phyloP scores from a whole-genome alignment of 2,888 invertebrate genomes.

The Siphlonurus alternatus region DNA sequence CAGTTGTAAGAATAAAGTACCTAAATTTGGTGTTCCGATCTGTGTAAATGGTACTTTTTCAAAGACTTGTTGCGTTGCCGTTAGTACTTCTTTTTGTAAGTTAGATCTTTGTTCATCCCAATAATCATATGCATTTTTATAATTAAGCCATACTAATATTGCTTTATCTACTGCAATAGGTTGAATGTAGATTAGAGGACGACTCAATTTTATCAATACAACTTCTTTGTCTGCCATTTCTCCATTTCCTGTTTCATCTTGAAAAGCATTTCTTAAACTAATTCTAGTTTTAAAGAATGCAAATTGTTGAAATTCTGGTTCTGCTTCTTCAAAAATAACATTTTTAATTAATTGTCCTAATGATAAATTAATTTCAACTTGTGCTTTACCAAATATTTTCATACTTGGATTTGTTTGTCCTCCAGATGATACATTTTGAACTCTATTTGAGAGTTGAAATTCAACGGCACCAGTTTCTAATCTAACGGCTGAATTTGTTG shows the following conservation, averaged over 20 bases:
- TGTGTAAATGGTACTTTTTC: slow-evolving; percentile 65
- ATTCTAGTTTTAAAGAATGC: slow-evolving; percentile 96
- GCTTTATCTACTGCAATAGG: slow-evolving; percentile 97
- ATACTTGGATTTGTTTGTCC: slow-evolving; percentile 28
- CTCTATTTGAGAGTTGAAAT: slow-evolving; percentile 82
- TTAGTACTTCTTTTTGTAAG: slow-evolving; percentile 72
- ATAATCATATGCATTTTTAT: slow-evolving; percentile 98
- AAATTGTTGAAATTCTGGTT: slow-evolving; percentile 93
- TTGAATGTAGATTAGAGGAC: slow-evolving; percentile 91
- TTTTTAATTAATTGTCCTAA: slow-evolving; percentile 89
- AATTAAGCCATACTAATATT: slow-evolving; percentile 96
- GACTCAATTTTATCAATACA: slow-evolving; percentile 74
- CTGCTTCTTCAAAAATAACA: slow-evolving; percentile 92
- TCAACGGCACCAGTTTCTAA: slow-evolving; percentile 91
- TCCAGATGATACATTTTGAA: slow-evolving; percentile 57
- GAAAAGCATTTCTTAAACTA: slow-evolving; percentile 61
- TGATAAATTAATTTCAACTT: slow-evolving; percentile 85
- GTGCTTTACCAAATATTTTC: slow-evolving; percentile 61
- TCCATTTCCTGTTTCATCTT: slow-evolving; percentile 51
- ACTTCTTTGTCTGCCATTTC: slow-evolving; percentile 58
- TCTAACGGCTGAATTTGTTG: slow-evolving; percentile 89
- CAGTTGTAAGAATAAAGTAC: slow-evolving; percentile 80
- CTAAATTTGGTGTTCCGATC: slow-evolving; percentile 60
- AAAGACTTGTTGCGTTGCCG: slow-evolving; percentile 52
- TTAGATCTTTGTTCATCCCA: slow-evolving; percentile 94